Conservation (phyloP, 2,888 invertebrate genomes). For the Apamea anceps region DNA sequence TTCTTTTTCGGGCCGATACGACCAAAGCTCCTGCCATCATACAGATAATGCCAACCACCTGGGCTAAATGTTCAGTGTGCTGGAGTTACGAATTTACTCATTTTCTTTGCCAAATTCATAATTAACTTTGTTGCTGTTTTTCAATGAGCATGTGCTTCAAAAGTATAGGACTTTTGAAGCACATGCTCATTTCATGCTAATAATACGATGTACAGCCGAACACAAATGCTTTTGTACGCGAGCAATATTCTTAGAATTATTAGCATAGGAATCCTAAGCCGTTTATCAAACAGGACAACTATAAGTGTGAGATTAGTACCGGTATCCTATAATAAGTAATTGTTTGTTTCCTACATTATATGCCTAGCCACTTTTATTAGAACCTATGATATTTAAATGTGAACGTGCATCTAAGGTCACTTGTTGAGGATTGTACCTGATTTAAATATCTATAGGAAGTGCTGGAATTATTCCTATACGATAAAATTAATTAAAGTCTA, state of each 20-base stretch:
- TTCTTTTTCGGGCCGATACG: not conserved
- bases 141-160: no score
- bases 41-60: not conserved
- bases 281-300: conserved; percentile 72
- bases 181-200: not conserved
- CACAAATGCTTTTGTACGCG: conserved; percentile 57
- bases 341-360: conserved; percentile 65
- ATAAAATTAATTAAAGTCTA: conserved; percentile 12
- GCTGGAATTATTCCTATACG: not conserved
- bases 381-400: conserved; percentile 46
- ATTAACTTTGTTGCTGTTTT: not conserved
- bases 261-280: conserved; percentile 83
- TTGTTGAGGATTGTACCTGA: conserved; percentile 15
- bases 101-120: not conserved
- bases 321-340: conserved; percentile 58
- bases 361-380: conserved; percentile 18
- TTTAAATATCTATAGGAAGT: conserved; percentile 11
- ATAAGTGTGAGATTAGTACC: conserved; percentile 26
- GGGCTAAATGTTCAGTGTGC: not conserved
- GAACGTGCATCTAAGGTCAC: conserved; percentile 29
- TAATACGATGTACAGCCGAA: conserved; percentile 69
- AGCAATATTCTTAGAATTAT: conserved; percentile 78
- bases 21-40: not conserved
- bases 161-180: not conserved
- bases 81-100: not conserved